phyloP scores from a whole-genome alignment of 2,113 vertebrate genomes.

The Marmota monax region DNA sequence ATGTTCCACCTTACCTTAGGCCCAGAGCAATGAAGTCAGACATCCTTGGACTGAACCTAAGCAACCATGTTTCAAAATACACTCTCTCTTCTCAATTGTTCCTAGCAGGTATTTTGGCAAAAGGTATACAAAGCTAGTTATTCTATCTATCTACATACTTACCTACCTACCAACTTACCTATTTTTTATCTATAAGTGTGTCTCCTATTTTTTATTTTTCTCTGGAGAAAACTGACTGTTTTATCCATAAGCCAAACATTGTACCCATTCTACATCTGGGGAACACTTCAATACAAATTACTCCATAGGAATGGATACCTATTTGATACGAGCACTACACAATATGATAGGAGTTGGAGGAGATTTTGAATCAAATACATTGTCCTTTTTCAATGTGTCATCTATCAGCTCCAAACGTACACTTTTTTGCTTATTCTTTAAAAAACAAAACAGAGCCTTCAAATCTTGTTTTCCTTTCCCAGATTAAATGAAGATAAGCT shows the following conservation, averaged over 20 bases:
- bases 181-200: accelerated
- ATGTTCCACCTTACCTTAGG: too few species aligned
- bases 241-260: neutral
- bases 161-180: neutral
- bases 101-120: too few species aligned
- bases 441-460: neutral
- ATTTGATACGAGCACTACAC: neutral
- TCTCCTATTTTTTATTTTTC: neutral
- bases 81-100: too few species aligned
- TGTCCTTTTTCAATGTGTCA: neutral
- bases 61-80: too few species aligned
- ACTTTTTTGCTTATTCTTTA: neutral
- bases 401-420: neutral
- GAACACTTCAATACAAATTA: neutral
- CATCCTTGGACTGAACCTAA: too few species aligned
- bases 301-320: neutral
- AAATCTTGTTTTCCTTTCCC: neutral
- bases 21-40: too few species aligned
- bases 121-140: neutral
- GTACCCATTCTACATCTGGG: neutral
- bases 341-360: neutral
- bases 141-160: neutral
- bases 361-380: neutral
- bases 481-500: neutral
- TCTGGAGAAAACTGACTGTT: neutral